phyloP scores from a whole-genome alignment of 2,888 invertebrate genomes.

The Hydroisotoma schaefferi region DNA sequence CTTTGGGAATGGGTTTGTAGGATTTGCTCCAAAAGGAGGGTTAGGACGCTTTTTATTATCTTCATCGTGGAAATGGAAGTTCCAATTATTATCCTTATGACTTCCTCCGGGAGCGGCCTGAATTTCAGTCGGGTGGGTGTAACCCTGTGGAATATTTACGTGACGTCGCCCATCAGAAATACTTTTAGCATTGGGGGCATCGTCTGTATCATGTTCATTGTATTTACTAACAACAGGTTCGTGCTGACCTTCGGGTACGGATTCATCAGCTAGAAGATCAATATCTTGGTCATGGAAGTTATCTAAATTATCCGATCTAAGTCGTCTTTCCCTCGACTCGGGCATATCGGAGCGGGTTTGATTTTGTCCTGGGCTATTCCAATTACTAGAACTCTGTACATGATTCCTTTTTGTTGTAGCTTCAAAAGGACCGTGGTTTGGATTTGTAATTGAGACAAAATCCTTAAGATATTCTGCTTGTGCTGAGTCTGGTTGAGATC shows the following conservation, averaged over 20 bases:
- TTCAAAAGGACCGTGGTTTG: not conserved
- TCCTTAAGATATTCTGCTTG: not conserved
- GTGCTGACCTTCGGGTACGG: not conserved
- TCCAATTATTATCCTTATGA: not conserved
- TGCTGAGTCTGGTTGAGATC: not conserved
- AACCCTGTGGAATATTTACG: conserved; percentile 19
- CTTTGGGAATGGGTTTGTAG: not conserved
- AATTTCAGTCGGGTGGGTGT: not conserved
- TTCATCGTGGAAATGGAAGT: not conserved
- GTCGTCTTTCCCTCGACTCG: not conserved
- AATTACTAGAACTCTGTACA: not conserved
- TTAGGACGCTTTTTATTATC: too few species aligned
- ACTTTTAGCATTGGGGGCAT: too few species aligned
- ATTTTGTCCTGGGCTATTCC: not conserved
- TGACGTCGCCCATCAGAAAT: not conserved
- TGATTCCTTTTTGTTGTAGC: not conserved
- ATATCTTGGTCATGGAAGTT: conserved; percentile 21
- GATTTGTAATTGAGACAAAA: not conserved
- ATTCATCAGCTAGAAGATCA: conserved; percentile 20
- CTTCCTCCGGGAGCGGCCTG: not conserved
- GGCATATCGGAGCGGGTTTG: not conserved
- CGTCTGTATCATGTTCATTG: not conserved
- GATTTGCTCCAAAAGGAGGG: too few species aligned
- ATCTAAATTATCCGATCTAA: conserved; percentile 19
- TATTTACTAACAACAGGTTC: not conserved